Evolutionary conservation across 2,113 vertebrate species (phyloP).

Genomic region (Eublepharis macularius): DNA sequence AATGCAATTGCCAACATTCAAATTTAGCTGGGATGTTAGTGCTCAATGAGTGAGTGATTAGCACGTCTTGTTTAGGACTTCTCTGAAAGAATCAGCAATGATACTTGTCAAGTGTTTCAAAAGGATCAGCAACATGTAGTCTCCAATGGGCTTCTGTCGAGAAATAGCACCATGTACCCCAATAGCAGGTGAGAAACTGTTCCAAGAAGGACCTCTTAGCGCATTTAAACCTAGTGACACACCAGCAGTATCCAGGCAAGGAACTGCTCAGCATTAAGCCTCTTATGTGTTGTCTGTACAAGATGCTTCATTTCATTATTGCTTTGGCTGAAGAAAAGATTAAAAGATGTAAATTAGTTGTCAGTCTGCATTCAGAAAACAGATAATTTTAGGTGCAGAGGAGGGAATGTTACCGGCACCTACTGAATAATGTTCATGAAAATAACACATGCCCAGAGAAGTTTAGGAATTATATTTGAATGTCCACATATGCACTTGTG

Average conservation of each 20-base stretch:
- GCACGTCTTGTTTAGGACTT: accelerated
- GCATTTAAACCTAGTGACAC: slow-evolving; percentile 18
- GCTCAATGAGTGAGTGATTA: slow-evolving; percentile 34
- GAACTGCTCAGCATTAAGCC: slow-evolving; percentile 54
- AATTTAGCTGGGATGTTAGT: slow-evolving; percentile 22
- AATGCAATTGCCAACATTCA: slow-evolving; percentile 50
- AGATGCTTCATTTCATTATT: slow-evolving; percentile 64
- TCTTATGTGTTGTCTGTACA: slow-evolving; percentile 60
- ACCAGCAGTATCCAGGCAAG: slow-evolving; percentile 33
- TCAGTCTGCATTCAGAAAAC: slow-evolving; percentile 45
- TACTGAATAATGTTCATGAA: background rate
- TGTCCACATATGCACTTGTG: background rate
- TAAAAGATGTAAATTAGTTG: slow-evolving; percentile 60
- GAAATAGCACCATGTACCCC: background rate
- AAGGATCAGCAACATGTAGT: background rate
- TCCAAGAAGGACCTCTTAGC: background rate
- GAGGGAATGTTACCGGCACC: background rate
- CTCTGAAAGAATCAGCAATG: background rate
- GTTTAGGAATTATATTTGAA: background rate
- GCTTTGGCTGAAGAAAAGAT: slow-evolving; percentile 56
- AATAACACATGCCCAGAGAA: background rate
- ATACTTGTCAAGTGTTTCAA: background rate
- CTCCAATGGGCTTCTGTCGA: background rate
- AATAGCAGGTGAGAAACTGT: background rate
- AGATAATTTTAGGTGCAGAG: slow-evolving; percentile 31